Evolutionary conservation across 2,113 vertebrate genomes (phyloP).

Genomic region (Bos indicus): DNA sequence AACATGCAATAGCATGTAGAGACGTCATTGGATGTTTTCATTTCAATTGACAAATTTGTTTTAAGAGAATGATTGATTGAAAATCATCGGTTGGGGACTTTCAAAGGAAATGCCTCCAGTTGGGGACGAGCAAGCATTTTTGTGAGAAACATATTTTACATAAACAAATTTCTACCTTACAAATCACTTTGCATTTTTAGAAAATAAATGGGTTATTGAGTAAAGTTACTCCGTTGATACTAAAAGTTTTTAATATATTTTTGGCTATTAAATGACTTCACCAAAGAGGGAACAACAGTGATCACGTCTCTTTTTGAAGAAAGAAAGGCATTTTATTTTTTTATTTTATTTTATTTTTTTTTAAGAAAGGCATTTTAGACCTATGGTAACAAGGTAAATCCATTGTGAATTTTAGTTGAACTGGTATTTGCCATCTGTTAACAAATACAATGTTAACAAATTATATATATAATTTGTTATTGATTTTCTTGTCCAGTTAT

Average conservation of each 20-base stretch:
- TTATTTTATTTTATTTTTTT: no score
- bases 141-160: conserved; percentile 47
- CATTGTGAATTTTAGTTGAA: conserved; percentile 14
- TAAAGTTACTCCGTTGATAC: neutral
- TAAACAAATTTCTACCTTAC: conserved; percentile 45
- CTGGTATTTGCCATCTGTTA: neutral
- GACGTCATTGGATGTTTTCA: conserved; percentile 38
- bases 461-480: neutral
- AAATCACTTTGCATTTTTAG: conserved; percentile 28
- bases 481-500: neutral
- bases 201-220: conserved; percentile 36
- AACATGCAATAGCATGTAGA: neutral
- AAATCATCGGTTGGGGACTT: conserved; percentile 62
- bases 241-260: conserved; percentile 19
- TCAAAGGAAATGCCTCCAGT: conserved; percentile 62
- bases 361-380: neutral
- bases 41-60: conserved; percentile 65
- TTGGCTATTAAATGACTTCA: neutral
- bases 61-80: conserved; percentile 70
- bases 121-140: neutral
- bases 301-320: neutral
- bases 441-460: neutral
- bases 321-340: neutral
- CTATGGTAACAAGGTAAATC: neutral
- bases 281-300: neutral